Evolutionary conservation across 2,888 invertebrate species (phyloP).

Genomic region (Xestia ashworthii): DNA sequence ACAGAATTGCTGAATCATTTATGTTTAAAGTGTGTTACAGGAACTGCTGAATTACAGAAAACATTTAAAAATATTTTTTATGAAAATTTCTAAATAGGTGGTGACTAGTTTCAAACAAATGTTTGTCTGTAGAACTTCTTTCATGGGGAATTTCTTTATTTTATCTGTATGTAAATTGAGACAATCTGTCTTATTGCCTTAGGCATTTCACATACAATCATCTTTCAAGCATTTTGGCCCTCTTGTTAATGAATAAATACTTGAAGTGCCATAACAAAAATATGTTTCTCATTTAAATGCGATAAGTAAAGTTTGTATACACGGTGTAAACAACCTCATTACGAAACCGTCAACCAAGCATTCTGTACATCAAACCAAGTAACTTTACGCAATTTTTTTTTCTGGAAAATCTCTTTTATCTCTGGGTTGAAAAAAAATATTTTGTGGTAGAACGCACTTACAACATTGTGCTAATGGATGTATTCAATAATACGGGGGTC

Average conservation of each 20-base stretch:
- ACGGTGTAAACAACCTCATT: no score
- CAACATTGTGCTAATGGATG: no score
- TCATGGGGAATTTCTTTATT: not conserved
- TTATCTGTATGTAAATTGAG: not conserved
- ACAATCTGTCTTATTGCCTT: not conserved
- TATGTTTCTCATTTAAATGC: not conserved
- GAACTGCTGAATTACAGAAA: no score
- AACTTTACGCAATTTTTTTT: no score
- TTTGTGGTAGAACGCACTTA: no score
- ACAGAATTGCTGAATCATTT: conserved; percentile 18
- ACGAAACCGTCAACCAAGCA: no score
- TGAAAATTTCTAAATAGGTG: not conserved
- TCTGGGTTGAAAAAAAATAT: no score
- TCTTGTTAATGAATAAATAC: not conserved
- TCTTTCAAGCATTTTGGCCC: not conserved
- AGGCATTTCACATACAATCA: not conserved
- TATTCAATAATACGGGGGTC: no score
- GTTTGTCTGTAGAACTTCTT: not conserved
- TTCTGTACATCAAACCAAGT: no score
- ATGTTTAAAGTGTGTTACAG: not conserved
- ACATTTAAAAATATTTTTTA: not conserved
- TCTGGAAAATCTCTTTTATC: no score
- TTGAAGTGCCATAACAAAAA: not conserved
- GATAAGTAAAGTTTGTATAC: not conserved
- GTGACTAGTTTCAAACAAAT: not conserved